These are phyloP conservation scores for Lepidothrix coronata DNA, from an alignment of 2,113 vertebrate genomes.

Conservation along the genomic window DNA sequence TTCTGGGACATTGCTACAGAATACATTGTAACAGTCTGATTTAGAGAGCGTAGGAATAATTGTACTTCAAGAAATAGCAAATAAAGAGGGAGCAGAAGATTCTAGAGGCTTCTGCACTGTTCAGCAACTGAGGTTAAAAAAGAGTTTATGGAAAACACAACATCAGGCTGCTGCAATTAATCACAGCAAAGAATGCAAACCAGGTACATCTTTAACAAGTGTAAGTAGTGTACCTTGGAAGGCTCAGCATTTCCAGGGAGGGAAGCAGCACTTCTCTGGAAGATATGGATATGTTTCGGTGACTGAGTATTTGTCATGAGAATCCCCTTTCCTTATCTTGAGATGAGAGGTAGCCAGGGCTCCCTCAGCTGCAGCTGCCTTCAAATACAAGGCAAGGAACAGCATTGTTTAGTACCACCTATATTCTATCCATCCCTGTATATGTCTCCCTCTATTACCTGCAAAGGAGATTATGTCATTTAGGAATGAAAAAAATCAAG, in stretches of 20 bases:
- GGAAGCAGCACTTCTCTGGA: not conserved
- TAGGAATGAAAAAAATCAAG: not conserved
- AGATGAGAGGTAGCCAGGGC: not conserved
- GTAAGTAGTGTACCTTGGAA: not conserved
- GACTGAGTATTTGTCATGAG: not conserved
- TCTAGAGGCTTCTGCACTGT: not conserved
- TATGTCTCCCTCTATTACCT: fast-evolving
- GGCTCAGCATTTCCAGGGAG: not conserved
- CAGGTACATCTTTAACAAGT: not conserved
- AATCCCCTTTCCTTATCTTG: not conserved
- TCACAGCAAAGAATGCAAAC: not conserved
- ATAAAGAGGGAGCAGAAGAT: not conserved
- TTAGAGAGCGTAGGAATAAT: not conserved
- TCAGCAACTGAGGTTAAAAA: not conserved
- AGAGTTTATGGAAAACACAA: not conserved
- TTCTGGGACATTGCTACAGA: not conserved
- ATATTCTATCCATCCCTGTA: not conserved
- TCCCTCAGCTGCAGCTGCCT: not conserved
- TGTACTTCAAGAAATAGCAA: not conserved
- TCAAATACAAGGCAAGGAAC: not conserved
- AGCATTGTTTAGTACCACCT: not conserved
- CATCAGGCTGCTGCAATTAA: not conserved
- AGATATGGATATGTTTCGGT: not conserved
- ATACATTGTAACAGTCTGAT: not conserved
- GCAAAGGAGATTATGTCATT: not conserved